A percentile compares a stretch with the other conserved stretches of the same genome.
phyloP scores from a whole-genome alignment of 2,888 invertebrate species.

The Drosophila parthenogenetica region DNA sequence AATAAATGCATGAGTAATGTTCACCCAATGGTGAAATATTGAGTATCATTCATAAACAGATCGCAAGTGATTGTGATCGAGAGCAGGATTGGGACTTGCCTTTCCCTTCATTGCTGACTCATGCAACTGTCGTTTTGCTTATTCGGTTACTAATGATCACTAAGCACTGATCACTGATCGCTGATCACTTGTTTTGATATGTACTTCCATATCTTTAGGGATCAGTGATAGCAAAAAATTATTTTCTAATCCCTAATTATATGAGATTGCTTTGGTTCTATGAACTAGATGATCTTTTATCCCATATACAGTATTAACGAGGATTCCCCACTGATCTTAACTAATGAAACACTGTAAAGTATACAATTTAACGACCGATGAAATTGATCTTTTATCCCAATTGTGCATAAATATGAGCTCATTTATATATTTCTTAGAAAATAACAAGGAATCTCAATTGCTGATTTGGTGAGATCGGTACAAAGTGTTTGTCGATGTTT shows the following conservation, averaged over 20 bases:
- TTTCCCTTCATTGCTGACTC: constrained; percentile 16
- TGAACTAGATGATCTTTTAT: background rate
- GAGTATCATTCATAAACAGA: background rate
- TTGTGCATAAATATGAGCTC: no score
- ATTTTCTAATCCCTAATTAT: background rate
- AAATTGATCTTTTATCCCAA: no score
- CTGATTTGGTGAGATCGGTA: no score
- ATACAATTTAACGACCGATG: no score
- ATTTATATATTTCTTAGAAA: no score
- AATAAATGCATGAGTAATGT: constrained; percentile 42
- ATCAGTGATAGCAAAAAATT: background rate
- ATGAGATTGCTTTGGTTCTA: background rate
- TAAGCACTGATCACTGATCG: background rate
- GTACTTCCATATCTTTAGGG: background rate
- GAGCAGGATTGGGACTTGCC: background rate
- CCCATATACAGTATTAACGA: background rate
- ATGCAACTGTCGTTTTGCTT: constrained; percentile 1
- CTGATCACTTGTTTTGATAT: background rate
- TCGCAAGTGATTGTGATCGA: no score
- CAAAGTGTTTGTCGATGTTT: no score
- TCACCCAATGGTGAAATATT: constrained; percentile 22
- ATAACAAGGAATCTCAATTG: no score
- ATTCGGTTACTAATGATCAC: background rate
- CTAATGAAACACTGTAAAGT: no score
- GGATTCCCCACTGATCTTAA: no score